phyloP scores from a whole-genome alignment of 2,797 vertebrate species.

The Cyprinodon diabolis region DNA sequence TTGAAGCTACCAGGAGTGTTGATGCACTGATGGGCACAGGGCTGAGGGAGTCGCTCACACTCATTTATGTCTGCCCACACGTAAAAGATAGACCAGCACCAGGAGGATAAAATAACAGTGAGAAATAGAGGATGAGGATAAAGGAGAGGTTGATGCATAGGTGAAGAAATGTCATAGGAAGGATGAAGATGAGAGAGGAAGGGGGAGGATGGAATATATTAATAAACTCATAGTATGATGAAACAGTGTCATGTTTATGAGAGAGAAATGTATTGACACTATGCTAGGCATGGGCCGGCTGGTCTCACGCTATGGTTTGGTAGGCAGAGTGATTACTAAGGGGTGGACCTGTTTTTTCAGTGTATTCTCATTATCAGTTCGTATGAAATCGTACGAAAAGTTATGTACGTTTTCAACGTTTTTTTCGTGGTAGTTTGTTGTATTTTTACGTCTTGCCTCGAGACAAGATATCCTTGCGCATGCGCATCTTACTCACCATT shows the following conservation, averaged over 20 bases:
- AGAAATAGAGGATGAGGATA: not conserved
- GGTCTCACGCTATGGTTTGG: not conserved
- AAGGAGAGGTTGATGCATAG: slow-evolving; percentile 15
- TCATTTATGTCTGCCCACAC: slow-evolving; percentile 96
- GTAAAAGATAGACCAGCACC: slow-evolving; percentile 78
- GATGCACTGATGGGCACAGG: slow-evolving; percentile 93
- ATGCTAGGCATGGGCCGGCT: not conserved
- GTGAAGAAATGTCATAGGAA: slow-evolving; percentile 7
- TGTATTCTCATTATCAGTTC: too few species aligned
- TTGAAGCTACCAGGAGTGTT: slow-evolving; percentile 96
- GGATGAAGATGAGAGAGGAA: slow-evolving; percentile 40
- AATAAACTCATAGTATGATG: slow-evolving; percentile 66
- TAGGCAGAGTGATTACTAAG: too few species aligned
- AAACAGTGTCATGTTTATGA: slow-evolving; percentile 64
- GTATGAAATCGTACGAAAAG: too few species aligned
- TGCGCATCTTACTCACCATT: too few species aligned
- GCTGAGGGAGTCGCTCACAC: slow-evolving; percentile 90
- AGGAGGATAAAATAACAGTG: slow-evolving; percentile 25
- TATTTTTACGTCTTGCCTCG: too few species aligned
- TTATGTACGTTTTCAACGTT: too few species aligned
- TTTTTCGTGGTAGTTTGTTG: too few species aligned
- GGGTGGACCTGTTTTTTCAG: too few species aligned
- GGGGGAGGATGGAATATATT: slow-evolving; percentile 78
- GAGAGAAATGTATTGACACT: slow-evolving; percentile 71
- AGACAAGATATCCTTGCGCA: too few species aligned